Conservation (phyloP, 1,140 invertebrate genomes). For the Streblospio benedicti region DNA sequence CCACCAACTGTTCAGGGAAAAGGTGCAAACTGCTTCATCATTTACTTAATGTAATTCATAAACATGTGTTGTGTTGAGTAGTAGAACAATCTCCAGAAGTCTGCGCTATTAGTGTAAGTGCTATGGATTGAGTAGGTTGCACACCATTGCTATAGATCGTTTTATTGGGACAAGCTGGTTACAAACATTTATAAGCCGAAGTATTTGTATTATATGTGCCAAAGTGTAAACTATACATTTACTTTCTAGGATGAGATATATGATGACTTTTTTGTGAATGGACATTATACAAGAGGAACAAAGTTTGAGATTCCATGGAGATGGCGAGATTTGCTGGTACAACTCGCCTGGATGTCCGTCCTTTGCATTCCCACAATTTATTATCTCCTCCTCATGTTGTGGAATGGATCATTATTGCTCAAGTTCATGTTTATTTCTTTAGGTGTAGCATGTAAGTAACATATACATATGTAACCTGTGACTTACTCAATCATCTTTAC, state of each 20-base stretch:
- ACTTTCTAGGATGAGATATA: slow-evolving; percentile 38
- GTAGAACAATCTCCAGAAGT: too few relatives aligned
- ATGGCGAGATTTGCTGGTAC: slow-evolving; percentile 30
- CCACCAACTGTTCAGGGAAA: slow-evolving; percentile 67
- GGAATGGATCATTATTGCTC: too few relatives aligned
- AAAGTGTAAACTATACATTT: not conserved
- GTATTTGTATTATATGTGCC: not conserved
- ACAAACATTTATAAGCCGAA: not conserved
- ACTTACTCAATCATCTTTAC: too few relatives aligned
- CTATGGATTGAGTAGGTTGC: not conserved
- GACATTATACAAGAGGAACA: slow-evolving; percentile 28
- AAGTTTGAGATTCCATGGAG: slow-evolving; percentile 23
- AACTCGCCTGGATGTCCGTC: slow-evolving; percentile 33
- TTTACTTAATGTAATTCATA: too few relatives aligned
- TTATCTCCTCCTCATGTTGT: too few relatives aligned
- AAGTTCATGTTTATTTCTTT: too few relatives aligned
- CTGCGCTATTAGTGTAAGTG: not conserved
- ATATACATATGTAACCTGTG: too few relatives aligned
- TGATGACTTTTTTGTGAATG: slow-evolving; percentile 33
- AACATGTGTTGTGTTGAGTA: too few relatives aligned
- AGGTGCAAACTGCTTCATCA: slow-evolving; percentile 51
- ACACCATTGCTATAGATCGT: not conserved
- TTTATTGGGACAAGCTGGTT: not conserved
- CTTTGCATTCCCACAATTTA: slow-evolving; percentile 35
- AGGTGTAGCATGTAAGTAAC: too few relatives aligned